Evolutionary conservation across 2,113 vertebrate species (phyloP).

Genomic region (Nanorana parkeri): DNA sequence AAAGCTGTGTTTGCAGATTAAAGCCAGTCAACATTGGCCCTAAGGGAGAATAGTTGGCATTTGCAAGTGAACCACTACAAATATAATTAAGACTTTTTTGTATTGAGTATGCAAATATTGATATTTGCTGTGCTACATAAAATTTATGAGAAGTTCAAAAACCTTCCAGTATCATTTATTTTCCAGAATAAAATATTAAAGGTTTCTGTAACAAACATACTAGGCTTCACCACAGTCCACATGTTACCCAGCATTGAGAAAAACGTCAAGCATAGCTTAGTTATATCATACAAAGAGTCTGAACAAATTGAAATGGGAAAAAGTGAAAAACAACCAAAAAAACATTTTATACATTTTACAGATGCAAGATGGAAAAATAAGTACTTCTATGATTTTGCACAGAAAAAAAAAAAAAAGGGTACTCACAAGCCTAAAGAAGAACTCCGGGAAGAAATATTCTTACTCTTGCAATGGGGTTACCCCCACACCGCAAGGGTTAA

Average conservation of each 20-base stretch:
- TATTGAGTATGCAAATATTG: too few species aligned
- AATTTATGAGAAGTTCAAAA: too few species aligned
- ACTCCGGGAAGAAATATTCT: too few species aligned
- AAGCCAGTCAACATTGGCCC: too few species aligned
- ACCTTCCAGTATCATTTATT: too few species aligned
- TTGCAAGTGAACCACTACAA: too few species aligned
- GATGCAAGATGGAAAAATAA: conserved; percentile 63
- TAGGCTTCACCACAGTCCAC: not conserved
- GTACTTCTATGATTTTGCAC: conserved; percentile 12
- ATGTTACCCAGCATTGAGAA: not conserved
- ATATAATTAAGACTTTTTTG: too few species aligned
- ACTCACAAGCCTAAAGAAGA: conserved; percentile 9
- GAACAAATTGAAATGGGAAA: not conserved
- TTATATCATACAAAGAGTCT: not conserved
- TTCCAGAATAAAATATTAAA: not conserved
- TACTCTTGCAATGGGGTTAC: too few species aligned
- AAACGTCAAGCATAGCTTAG: not conserved
- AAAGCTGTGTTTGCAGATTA: too few species aligned
- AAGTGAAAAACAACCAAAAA: not conserved
- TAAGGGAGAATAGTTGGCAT: too few species aligned
- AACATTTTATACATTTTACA: conserved; percentile 56
- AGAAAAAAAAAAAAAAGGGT: not conserved
- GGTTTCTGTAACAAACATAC: conserved; percentile 12
- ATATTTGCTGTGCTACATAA: too few species aligned
- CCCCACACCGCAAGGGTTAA: too few species aligned